Evolutionary conservation across 2,113 vertebrate genomes (phyloP), one percentile per base, ranked within the genome.

Genomic region (Progne subis): DNA sequence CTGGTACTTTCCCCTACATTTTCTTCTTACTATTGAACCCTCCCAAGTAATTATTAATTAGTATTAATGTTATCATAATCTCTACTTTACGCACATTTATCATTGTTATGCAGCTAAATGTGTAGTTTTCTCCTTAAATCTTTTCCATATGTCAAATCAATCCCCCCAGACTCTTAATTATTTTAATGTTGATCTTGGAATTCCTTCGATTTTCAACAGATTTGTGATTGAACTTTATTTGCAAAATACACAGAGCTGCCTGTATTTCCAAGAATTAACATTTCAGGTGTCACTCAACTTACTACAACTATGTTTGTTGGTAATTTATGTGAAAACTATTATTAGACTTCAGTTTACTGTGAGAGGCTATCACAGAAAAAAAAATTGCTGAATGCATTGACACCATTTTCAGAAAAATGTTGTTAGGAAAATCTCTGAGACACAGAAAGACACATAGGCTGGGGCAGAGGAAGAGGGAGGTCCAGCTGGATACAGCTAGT

Each of bases 221-320:
- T 94, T 95, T 90, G 80, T 81, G 57, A 78, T 83, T 91, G 94
- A 89, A 94, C 92, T 95, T 88, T n/a, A 94, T 63, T 92, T 94
- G 18, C 56, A 82, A 94, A 96, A 92, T 82, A 85, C 8, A 12
- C 78, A 93, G 69, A 92, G 77, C 71, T 91, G 68, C 67, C 85
- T 91, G 39, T 78, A 87, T 81, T 91, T 41, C 32, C 81, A 78
- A 77, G 60, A 90, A 92, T 70, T 92, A 86, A 89, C 78, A 89
- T 65, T 91, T 80, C 80, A 94, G 77, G 83, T 95, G 94, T 88
- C 86, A 94, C 71, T 95, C 89, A 95, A 79, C 76, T 74, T 90
- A 41, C 32, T 82, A 76, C 14, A 11, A 5, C 57, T 50, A 34
- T n/a, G 26, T n/a, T 93, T 80, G 78, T 78, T 44, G 26, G 63